phyloP scores from a whole-genome alignment of 2,113 vertebrate species.

The Pteruthius melanotis region DNA sequence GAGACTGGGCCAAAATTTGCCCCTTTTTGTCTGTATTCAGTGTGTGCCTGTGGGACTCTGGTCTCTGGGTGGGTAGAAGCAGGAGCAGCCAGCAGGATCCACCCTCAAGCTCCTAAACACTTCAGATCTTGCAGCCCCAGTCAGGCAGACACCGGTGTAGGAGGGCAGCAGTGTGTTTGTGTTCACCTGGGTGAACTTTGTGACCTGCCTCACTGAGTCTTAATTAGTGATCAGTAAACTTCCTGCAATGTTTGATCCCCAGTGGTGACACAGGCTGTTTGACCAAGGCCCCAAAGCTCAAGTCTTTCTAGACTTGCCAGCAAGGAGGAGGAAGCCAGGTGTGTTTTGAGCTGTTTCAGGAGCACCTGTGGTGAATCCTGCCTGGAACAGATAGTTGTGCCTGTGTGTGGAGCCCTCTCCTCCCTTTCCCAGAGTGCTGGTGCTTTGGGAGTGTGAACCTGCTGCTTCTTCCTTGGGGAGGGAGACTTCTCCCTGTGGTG shows the following conservation, averaged over 20 bases:
- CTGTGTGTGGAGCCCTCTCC: neutral
- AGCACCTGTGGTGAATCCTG: neutral
- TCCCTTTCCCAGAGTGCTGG: neutral
- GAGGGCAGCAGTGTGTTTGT: neutral
- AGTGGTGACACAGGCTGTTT: neutral
- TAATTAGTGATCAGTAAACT: neutral
- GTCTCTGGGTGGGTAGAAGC: fast-evolving
- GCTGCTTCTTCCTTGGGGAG: neutral
- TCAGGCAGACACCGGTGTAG: neutral
- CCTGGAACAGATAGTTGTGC: neutral
- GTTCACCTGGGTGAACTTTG: neutral
- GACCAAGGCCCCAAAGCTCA: neutral
- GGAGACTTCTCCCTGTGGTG: neutral
- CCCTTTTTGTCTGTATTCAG: neutral
- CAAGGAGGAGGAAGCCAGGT: neutral
- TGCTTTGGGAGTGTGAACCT: neutral
- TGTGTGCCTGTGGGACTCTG: neutral
- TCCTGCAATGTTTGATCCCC: neutral
- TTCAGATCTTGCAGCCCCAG: neutral
- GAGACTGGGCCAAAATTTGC: neutral
- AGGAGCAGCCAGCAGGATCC: neutral
- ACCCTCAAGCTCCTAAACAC: neutral
- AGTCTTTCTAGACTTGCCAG: neutral
- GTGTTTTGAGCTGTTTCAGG: neutral
- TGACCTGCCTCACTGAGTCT: neutral